Evolutionary conservation across 2,888 invertebrate species (phyloP), one percentile per base, ranked within the genome.

Genomic region (Abscondita cerata): DNA sequence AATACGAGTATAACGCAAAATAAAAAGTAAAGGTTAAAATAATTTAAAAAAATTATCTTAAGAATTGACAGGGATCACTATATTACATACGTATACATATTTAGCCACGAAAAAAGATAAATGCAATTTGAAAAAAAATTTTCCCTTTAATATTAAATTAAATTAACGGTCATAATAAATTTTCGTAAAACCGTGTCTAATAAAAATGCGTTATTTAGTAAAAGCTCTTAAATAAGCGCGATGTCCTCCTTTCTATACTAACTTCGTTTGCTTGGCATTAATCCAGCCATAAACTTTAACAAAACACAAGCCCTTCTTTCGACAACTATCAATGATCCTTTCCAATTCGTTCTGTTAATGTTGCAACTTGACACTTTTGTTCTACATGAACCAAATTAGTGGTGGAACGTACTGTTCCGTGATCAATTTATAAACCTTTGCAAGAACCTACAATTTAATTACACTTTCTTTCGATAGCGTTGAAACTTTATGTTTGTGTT

Each of bases 351-450:
- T 55, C 50, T 54, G n/a, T 50, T 60, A 54, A 55, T 60, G 55
- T 60, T 60, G 31, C 40, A 36, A 34, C 50, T 55, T 54, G 54
- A 50, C 60, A 55, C 60, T 60, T 60, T 60, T 52, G 52, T 59
- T 47, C 44, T 19, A 51, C 34, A 31, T n/a, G 34, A 15, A 44
- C 46, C 18, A 18, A 18, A 16, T 44, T 44, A 44, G 18, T 9
- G 8, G 16, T n/a, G n/a, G 18, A 44, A 44, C 18, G 44, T 44
- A 44, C 44, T 44, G 19, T 19, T 44, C 19, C 18, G 44, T 44
- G 16, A 44, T 44, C 18, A 44, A 44, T 44, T 44, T 44, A 18
- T 18, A 16, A 44, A 44, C 44, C 44, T 44, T 44, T 48, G n/a
- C 19, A 20, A 46, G 20, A 46, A 16, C 16, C 16, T 11, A 8